These are phyloP conservation scores for Ammodytes marinus DNA, from an alignment of 2,113 vertebrate species.

Conservation along the genomic window DNA sequence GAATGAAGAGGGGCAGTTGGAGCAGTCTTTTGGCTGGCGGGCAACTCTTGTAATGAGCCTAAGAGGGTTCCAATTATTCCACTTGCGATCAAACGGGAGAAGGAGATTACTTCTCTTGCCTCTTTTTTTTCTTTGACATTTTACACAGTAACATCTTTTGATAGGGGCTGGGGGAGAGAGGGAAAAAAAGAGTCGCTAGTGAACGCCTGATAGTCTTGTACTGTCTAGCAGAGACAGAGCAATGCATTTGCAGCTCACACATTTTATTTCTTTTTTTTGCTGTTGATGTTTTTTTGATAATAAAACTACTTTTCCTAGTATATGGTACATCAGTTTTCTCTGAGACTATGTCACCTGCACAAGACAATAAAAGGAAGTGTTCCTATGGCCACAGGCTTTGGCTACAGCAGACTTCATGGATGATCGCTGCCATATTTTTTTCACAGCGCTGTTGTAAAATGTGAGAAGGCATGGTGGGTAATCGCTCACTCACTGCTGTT, in stretches of 20 bases:
- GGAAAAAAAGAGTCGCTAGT: conserved; percentile 40
- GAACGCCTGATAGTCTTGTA: conserved; percentile 87
- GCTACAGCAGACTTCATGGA: conserved; percentile 62
- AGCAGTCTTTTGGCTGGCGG: conserved; percentile 81
- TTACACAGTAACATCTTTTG: conserved; percentile 80
- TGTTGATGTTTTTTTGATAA: conserved; percentile 81
- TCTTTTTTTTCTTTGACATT: conserved; percentile 81
- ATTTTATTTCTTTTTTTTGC: conserved; percentile 74
- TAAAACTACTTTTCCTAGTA: conserved; percentile 82
- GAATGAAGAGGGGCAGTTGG: conserved; percentile 79
- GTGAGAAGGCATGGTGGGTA: conserved; percentile 46
- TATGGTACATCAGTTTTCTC: conserved; percentile 84
- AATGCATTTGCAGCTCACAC: conserved; percentile 73
- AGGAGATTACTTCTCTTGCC: conserved; percentile 76
- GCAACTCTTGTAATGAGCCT: conserved; percentile 84
- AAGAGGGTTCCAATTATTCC: conserved; percentile 86
- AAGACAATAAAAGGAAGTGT: conserved; percentile 62
- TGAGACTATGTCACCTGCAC: conserved; percentile 68
- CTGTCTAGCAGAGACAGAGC: conserved; percentile 81
- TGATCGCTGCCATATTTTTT: conserved; percentile 65
- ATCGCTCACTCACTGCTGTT: conserved; percentile 60
- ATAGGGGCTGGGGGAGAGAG: conserved; percentile 68
- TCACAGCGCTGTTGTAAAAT: conserved; percentile 62
- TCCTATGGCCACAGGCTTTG: conserved; percentile 55
- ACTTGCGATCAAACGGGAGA: conserved; percentile 83